phyloP scores from a whole-genome alignment of 2,113 vertebrate species.

The Cryptoleucopteryx plumbea region DNA sequence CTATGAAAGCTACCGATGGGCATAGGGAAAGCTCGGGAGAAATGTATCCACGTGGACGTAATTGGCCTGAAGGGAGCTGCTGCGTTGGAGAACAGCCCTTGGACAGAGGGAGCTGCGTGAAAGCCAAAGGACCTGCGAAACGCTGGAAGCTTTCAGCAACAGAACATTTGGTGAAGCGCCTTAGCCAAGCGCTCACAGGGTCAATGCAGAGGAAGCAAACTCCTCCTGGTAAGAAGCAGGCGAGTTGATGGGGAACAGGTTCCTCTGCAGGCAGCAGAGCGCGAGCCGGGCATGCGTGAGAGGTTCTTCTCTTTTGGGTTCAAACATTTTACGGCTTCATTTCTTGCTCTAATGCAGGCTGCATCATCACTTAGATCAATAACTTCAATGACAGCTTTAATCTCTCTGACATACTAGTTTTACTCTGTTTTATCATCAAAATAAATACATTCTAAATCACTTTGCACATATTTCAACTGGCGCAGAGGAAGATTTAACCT shows the following conservation, averaged over 20 bases:
- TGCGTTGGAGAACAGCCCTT: neutral
- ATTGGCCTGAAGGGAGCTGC: neutral
- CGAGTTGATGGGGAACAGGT: neutral
- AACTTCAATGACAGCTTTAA: neutral
- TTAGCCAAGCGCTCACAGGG: neutral
- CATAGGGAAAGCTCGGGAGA: neutral
- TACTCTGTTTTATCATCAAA: neutral
- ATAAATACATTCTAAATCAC: neutral
- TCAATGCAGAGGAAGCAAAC: neutral
- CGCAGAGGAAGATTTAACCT: neutral
- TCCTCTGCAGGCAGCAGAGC: neutral
- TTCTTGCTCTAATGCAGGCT: neutral
- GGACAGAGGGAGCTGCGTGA: neutral
- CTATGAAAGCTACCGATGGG: neutral
- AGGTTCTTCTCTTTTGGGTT: neutral
- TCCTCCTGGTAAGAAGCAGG: neutral
- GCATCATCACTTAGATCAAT: neutral
- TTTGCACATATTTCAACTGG: neutral
- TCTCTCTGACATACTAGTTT: neutral
- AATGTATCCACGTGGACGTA: neutral
- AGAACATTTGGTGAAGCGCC: neutral
- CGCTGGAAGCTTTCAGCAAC: neutral
- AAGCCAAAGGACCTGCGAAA: constrained; percentile 9
- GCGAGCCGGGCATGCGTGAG: accelerated
- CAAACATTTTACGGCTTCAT: neutral